Conservation (phyloP, 2,797 vertebrate genomes). For the Acanthornis magna region DNA sequence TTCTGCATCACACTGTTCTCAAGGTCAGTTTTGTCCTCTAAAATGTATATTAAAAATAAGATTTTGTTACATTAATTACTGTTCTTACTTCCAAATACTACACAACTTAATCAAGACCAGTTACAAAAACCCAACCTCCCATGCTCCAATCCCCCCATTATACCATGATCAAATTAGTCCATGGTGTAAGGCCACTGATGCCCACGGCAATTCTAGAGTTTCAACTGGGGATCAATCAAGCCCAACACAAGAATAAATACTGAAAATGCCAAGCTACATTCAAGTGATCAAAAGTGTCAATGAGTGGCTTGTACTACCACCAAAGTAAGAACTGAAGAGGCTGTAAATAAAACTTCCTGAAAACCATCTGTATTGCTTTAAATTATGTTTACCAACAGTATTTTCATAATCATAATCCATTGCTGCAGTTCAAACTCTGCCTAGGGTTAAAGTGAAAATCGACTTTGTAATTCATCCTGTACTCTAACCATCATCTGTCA, state of each 20-base stretch:
- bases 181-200: neutral
- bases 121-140: neutral
- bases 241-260: neutral
- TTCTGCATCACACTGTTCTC: conserved; percentile 99
- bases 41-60: conserved; percentile 76
- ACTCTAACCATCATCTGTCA: neutral
- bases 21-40: conserved; percentile 98
- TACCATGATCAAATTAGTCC: neutral
- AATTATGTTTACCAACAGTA: neutral
- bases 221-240: neutral
- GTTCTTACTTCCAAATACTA: conserved; percentile 55
- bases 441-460: neutral
- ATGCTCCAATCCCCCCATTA: neutral
- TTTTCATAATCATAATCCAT: neutral
- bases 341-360: neutral
- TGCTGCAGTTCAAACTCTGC: neutral
- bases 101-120: conserved; percentile 61
- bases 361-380: neutral
- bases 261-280: neutral
- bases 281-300: neutral
- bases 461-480: neutral
- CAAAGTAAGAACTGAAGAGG: neutral
- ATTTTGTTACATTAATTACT: conserved; percentile 67
- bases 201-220: neutral
- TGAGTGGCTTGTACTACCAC: neutral